Evolutionary conservation across 2,888 invertebrate species (phyloP), one percentile per base, ranked within the genome.

Genomic region (Athalia circularis): DNA sequence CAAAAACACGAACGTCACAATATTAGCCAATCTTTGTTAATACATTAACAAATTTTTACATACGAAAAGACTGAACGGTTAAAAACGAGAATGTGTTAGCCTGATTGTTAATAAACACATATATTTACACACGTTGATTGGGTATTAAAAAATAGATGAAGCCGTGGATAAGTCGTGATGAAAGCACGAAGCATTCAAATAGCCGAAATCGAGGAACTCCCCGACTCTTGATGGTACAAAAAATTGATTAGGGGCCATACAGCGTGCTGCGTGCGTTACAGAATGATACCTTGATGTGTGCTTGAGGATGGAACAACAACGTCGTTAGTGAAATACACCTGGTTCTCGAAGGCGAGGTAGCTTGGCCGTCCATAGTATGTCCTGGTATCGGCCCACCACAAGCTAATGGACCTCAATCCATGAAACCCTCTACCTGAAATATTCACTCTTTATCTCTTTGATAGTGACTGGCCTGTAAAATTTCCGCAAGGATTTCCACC

Each of bases 251-350:
- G 6, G 59, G 59, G 59, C 47, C 57, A 47, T 72, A n/a, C 59
- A 47, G 72, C 72, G 72, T 72, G 72, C 72, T 75, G 70, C 79
- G 79, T 70, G 79, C 77, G 74, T 61, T 72, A 81, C 77, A 79
- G 81, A 83, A 86, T 83, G 86, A 88, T 88, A 88, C 88, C 88
- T 88, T 88, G 85, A 82, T 86, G 86, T 86, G 84, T 84, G 86
- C 84, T 83, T 86, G 88, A 82, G 81, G 83, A 84, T 82, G 83
- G 85, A 80, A 84, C 83, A 81, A 87, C 86, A 83, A 85, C 88
- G 81, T 88, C 88, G 83, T 88, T 88, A 88, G 88, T 88, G 87
- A 87, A 87, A 88, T 88, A 88, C 85, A 87, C 87, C 83, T 87
- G 87, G 88, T 88, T 88, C 87, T 87, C 86, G 87, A 88, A 87